These are phyloP conservation scores for Caenorhabditis angaria DNA, from an alignment of 2,888 invertebrate genomes.

Conservation along the genomic window DNA sequence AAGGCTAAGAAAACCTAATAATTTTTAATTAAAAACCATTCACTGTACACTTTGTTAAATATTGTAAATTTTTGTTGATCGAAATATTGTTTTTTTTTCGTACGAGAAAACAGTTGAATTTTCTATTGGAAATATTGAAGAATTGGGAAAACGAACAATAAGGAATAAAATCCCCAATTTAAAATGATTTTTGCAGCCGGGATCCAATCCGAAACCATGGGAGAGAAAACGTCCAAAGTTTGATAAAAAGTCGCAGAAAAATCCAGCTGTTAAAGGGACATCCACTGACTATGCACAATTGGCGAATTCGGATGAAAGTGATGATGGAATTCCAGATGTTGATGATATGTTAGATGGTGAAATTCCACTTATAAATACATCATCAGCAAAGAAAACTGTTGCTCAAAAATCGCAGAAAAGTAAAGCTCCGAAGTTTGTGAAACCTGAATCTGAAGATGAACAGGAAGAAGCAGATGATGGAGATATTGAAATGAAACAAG, in stretches of 20 bases:
- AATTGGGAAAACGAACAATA: too few species aligned
- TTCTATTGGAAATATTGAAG: too few species aligned
- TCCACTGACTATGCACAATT: slow-evolving; percentile 28
- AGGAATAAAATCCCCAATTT: background rate
- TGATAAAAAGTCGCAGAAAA: slow-evolving; percentile 2
- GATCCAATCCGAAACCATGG: background rate
- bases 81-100: too few species aligned
- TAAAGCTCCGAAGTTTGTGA: background rate
- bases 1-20: too few species aligned
- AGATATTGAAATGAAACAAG: background rate
- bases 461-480: slow-evolving; percentile 11
- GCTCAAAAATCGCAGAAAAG: slow-evolving; percentile 1
- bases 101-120: too few species aligned
- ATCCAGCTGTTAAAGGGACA: slow-evolving; percentile 29
- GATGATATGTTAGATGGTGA: slow-evolving; percentile 32
- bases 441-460: slow-evolving; percentile 19
- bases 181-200: background rate
- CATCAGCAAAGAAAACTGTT: too few species aligned
- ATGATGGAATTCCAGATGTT: slow-evolving; percentile 29
- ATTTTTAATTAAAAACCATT: too few species aligned
- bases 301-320: slow-evolving; percentile 33
- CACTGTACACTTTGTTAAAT: too few species aligned
- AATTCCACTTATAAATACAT: too few species aligned
- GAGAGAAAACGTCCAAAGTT: slow-evolving; percentile 11
- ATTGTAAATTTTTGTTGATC: too few species aligned